A percentile compares a stretch with the other conserved stretches of the same genome.
These are phyloP conservation scores for Sylvilagus bachmani DNA, from an alignment of 2,113 vertebrate genomes.

Conservation along the genomic window DNA sequence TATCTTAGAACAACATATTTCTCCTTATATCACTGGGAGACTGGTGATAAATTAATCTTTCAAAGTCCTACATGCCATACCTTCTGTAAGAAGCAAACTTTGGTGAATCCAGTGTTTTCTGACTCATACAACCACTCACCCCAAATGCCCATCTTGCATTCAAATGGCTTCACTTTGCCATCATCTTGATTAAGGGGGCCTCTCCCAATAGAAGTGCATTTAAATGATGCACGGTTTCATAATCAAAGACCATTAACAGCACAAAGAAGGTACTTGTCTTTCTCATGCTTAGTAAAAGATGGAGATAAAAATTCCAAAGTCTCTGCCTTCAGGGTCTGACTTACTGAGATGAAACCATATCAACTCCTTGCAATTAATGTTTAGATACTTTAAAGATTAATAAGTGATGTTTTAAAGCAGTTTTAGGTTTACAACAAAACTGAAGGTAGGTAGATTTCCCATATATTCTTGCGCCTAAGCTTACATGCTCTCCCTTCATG, in stretches of 20 bases:
- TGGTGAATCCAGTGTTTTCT: conserved; percentile 44
- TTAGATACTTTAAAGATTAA: neutral
- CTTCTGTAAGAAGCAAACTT: conserved; percentile 54
- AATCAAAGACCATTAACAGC: conserved; percentile 10
- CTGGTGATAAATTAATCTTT: conserved; percentile 54
- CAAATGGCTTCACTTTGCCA: conserved; percentile 21
- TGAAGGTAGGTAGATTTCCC: neutral
- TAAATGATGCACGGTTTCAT: conserved; percentile 1
- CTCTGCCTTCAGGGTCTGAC: neutral
- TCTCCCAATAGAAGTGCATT: neutral
- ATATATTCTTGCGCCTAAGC: fast-evolving
- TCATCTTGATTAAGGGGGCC: neutral
- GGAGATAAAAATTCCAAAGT: neutral
- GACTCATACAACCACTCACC: conserved; percentile 57
- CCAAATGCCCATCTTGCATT: conserved; percentile 13
- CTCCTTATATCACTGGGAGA: conserved; percentile 29
- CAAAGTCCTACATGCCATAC: conserved; percentile 16
- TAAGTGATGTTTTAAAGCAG: neutral
- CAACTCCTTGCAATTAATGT: neutral
- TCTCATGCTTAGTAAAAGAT: neutral
- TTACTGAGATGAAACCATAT: neutral
- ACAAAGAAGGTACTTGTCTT: neutral
- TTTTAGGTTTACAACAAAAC: neutral
- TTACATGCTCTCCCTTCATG: too few species aligned
- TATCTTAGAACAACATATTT: neutral